These are phyloP conservation scores for Nettapus auritus DNA, from an alignment of 2,113 vertebrate genomes.

Conservation along the genomic window DNA sequence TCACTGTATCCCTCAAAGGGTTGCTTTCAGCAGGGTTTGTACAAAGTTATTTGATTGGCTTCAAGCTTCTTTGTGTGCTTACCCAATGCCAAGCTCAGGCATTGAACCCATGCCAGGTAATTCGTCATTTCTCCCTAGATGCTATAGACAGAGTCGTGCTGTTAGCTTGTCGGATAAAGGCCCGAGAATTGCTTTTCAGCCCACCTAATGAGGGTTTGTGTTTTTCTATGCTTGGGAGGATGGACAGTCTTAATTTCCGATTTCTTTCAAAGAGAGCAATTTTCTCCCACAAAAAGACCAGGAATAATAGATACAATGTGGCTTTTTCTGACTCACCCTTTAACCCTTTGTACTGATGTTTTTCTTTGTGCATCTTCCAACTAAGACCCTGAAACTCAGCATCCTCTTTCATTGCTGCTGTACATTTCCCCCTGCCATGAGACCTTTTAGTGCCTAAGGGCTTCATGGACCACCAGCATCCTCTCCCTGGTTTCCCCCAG, in stretches of 20 bases:
- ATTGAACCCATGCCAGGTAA: conserved; percentile 34
- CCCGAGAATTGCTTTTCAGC: conserved; percentile 47
- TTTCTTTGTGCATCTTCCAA: neutral
- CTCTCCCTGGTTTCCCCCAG: neutral
- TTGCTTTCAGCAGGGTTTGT: neutral
- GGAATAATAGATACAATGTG: conserved; percentile 48
- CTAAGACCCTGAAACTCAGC: neutral
- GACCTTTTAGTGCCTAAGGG: neutral
- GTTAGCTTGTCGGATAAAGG: conserved; percentile 40
- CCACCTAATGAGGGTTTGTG: conserved; percentile 53
- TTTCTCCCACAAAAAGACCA: conserved; percentile 31
- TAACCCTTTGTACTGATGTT: neutral
- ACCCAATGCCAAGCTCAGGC: neutral
- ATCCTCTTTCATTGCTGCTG: neutral
- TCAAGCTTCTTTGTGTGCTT: conserved; percentile 30
- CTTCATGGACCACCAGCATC: neutral
- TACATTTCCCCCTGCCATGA: neutral
- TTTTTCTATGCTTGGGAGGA: neutral
- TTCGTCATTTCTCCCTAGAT: conserved; percentile 24
- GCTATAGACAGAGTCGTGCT: conserved; percentile 1
- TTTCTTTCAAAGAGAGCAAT: conserved; percentile 43
- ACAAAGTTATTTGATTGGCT: conserved; percentile 27
- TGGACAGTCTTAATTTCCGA: conserved; percentile 40
- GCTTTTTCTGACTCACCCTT: conserved; percentile 35
- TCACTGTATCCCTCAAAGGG: neutral